Evolutionary conservation across 2,113 vertebrate species (phyloP).

Genomic region (Cercopithecus mona): DNA sequence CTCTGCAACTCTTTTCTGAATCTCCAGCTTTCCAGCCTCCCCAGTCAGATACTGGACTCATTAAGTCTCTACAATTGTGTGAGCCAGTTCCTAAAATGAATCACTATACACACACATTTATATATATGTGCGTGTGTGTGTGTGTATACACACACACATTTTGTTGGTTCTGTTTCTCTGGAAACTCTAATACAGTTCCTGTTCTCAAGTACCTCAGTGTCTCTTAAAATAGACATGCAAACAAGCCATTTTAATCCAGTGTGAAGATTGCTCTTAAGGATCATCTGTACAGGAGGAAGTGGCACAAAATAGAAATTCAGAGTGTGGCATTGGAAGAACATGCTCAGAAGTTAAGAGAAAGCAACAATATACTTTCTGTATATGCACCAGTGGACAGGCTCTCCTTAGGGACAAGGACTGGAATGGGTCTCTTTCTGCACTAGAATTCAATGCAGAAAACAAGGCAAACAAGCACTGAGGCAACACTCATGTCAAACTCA

Average conservation of each 20-base stretch:
- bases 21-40: not conserved
- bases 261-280: not conserved
- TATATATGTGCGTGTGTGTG: not conserved
- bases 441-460: not conserved
- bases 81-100: not conserved
- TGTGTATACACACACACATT: not conserved
- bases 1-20: not conserved
- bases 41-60: not conserved
- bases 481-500: not conserved
- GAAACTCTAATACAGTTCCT: not conserved
- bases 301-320: not conserved
- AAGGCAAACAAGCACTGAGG: not conserved
- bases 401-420: not conserved
- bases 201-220: not conserved
- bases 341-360: not conserved
- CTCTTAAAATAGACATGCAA: not conserved
- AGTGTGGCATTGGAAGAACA: not conserved
- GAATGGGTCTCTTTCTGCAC: conserved; percentile 9
- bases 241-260: not conserved
- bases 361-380: not conserved
- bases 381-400: not conserved
- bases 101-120: not conserved
- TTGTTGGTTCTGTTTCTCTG: not conserved
- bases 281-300: not conserved
- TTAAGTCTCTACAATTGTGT: not conserved